Evolutionary conservation across 2,797 vertebrate species (phyloP).

Genomic region (Sardinella longiceps): DNA sequence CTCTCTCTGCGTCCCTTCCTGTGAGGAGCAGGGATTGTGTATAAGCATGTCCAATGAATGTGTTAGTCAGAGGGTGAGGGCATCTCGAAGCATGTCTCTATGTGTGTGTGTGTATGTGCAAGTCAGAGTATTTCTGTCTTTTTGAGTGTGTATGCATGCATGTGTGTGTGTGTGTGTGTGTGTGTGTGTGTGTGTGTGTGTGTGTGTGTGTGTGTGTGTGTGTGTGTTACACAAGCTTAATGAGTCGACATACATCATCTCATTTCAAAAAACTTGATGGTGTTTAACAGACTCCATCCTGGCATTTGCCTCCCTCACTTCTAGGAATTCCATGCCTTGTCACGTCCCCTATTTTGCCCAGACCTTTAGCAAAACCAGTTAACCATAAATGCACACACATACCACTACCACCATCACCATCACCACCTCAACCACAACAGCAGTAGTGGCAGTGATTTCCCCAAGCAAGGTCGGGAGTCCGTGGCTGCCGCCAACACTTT

Average conservation of each 20-base stretch:
- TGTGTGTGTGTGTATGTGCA: neutral
- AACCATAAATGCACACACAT: neutral
- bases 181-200: neutral
- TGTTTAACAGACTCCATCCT: neutral
- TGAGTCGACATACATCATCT: neutral
- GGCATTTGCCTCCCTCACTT: neutral
- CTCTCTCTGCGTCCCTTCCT: neutral
- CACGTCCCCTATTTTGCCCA: neutral
- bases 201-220: neutral
- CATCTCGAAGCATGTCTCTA: neutral
- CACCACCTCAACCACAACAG: neutral
- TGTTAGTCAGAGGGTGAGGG: slow-evolving; percentile 7
- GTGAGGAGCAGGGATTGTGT: neutral
- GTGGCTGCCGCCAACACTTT: neutral
- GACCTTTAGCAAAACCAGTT: neutral
- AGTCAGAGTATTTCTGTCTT: neutral
- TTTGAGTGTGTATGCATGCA: neutral
- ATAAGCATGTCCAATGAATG: neutral
- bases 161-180: neutral
- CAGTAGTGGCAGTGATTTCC: neutral
- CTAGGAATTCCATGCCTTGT: neutral
- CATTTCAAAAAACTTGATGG: neutral
- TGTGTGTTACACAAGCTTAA: neutral
- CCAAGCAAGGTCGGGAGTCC: neutral
- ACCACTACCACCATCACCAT: neutral